These are phyloP conservation scores for Spermophilus dauricus DNA, from an alignment of 2,113 vertebrate species.

Conservation along the genomic window DNA sequence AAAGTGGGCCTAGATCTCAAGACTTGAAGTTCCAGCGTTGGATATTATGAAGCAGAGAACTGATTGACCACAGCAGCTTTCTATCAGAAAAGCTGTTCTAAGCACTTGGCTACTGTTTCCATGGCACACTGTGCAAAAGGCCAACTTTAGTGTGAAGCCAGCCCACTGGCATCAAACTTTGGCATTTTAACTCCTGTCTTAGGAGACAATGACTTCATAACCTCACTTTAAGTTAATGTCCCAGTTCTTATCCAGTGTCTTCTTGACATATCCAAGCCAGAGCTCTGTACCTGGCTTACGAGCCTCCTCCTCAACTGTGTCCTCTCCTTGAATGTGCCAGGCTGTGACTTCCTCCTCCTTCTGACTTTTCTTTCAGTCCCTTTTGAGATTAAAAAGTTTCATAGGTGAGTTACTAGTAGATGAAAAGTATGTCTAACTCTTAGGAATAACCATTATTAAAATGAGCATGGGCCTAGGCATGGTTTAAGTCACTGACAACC, in stretches of 20 bases:
- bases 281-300: background rate
- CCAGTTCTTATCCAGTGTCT: background rate
- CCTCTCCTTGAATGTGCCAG: background rate
- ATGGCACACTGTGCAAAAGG: background rate
- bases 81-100: background rate
- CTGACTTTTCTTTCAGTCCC: background rate
- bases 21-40: background rate
- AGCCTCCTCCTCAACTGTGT: background rate
- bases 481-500: conserved; percentile 14
- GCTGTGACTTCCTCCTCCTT: background rate
- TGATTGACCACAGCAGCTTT: background rate
- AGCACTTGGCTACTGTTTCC: background rate
- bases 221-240: conserved; percentile 11
- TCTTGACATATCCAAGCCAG: background rate
- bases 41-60: background rate
- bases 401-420: conserved; percentile 45
- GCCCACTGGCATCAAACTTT: background rate
- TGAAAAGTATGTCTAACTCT: conserved; percentile 43
- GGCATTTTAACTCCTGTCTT: background rate
- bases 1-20: background rate
- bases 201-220: background rate
- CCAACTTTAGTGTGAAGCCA: background rate
- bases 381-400: conserved; percentile 42
- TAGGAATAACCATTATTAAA: conserved; percentile 53
- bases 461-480: background rate